These are phyloP conservation scores for Onychomys leucogaster DNA, from an alignment of 2,797 vertebrate species.

Conservation along the genomic window DNA sequence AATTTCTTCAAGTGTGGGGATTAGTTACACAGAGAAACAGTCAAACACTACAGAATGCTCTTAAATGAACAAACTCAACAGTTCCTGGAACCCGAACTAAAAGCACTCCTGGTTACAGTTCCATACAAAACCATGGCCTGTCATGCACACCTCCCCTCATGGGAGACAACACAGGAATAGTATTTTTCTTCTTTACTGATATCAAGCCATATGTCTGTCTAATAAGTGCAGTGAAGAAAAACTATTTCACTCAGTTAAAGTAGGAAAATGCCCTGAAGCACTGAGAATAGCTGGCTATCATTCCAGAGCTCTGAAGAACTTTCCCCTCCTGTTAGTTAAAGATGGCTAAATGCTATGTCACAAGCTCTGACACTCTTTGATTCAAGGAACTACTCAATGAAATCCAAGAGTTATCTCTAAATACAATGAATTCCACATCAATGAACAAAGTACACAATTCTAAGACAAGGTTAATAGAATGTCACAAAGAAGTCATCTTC, in stretches of 20 bases:
- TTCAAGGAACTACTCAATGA: slow-evolving; percentile 52
- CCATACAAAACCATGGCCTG: neutral
- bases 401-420: slow-evolving; percentile 51
- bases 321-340: slow-evolving; percentile 57
- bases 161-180: neutral
- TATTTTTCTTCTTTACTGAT: slow-evolving; percentile 59
- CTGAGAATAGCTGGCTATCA: slow-evolving; percentile 53
- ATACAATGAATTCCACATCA: slow-evolving; percentile 44
- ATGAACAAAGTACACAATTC: slow-evolving; percentile 47
- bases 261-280: slow-evolving; percentile 72
- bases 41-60: neutral
- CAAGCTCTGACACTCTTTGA: slow-evolving; percentile 74
- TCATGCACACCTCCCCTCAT: neutral
- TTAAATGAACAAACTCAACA: slow-evolving; percentile 48
- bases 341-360: slow-evolving; percentile 55
- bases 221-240: neutral
- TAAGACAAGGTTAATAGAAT: slow-evolving; percentile 9
- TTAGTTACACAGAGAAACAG: slow-evolving; percentile 1
- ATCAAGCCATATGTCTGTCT: neutral
- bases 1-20: neutral
- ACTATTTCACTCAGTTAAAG: slow-evolving; percentile 52
- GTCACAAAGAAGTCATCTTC: slow-evolving; percentile 42
- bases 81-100: neutral
- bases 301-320: slow-evolving; percentile 63
- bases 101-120: neutral